Evolutionary conservation across 2,113 vertebrate genomes (phyloP).

Genomic region (Propithecus coquereli): DNA sequence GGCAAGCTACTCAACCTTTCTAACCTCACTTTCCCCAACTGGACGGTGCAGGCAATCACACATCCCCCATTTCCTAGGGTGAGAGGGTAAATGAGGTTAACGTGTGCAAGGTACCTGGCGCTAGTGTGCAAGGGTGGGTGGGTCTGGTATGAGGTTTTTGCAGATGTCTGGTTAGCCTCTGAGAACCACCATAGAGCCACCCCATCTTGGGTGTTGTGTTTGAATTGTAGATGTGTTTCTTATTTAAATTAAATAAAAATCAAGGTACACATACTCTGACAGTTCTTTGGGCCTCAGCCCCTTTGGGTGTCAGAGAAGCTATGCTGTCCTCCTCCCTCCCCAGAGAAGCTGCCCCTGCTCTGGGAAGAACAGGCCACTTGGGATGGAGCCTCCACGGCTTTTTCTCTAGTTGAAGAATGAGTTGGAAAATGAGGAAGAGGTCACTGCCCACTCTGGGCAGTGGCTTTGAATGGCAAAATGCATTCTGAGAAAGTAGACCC

Average conservation of each 20-base stretch:
- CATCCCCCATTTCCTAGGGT: neutral
- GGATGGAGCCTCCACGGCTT: neutral
- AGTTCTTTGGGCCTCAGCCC: neutral
- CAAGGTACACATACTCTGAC: neutral
- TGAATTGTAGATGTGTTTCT: neutral
- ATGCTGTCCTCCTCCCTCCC: neutral
- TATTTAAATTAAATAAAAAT: neutral
- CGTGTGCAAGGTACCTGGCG: rapidly evolving
- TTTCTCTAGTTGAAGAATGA: neutral
- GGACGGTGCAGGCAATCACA: neutral
- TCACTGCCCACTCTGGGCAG: neutral
- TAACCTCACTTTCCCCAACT: neutral
- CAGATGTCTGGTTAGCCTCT: neutral
- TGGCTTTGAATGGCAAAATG: neutral
- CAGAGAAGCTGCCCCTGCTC: neutral
- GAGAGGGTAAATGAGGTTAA: neutral
- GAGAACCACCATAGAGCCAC: neutral
- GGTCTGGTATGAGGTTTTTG: neutral
- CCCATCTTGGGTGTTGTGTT: neutral
- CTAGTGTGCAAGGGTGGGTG: neutral
- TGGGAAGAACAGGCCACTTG: neutral
- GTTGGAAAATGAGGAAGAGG: neutral
- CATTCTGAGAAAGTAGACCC: neutral
- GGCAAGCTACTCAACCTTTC: neutral
- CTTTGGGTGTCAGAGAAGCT: neutral